Base-by-base conservation (phyloP, 2,113 vertebrate species). In the Chionodraco myersi region DNA sequence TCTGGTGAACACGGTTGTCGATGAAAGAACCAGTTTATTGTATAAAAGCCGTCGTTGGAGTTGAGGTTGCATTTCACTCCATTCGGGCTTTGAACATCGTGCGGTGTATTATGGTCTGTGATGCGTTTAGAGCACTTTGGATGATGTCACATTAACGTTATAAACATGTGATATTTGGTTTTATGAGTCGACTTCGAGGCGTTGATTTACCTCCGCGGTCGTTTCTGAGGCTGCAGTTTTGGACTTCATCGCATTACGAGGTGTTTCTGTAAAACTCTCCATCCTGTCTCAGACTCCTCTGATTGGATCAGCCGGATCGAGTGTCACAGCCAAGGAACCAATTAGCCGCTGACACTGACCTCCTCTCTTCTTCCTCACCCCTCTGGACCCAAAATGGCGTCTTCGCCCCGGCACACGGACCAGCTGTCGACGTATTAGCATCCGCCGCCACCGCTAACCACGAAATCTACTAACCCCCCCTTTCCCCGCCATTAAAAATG, bases 361-460 rank as follows among this genome's bases (percentile, higher is more conserved):
- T 90, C 81, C 12, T 5, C 95, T 91, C 57, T 52, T 11, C 30
- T 93, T 94, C 95, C 96, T n/a, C 94, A 95, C 96, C 96, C 95
- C 92, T 4, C 10, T 95, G 34, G 52, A 96, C 94, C 94, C 95
- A 95, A 41, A 91, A 94, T 87, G 92, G 96, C 54, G 94, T 94
- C 92, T 96, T 96, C 94, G 95, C 96, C 95, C 95, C 93, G 92
- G 90, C 94, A 89, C 92, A 30, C 56, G 94, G 95, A 95, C 96
- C 97, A 99, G 96, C 96, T 98, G 97, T 97, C 95, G 93, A 94
- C 90, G 95, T 97, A 96, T 98, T 96, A 97, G 96, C 80, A 63
- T 71, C 95, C 96, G 95, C 96, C 94, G 92, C 95, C 93, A 89
- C 95, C 92, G 96, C 96, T 96, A 96, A 97, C 96, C 95, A 92